Evolutionary conservation across 2,113 vertebrate species (phyloP), one percentile per base, ranked within the genome.

Genomic region (Beaufortia kweichowensis): DNA sequence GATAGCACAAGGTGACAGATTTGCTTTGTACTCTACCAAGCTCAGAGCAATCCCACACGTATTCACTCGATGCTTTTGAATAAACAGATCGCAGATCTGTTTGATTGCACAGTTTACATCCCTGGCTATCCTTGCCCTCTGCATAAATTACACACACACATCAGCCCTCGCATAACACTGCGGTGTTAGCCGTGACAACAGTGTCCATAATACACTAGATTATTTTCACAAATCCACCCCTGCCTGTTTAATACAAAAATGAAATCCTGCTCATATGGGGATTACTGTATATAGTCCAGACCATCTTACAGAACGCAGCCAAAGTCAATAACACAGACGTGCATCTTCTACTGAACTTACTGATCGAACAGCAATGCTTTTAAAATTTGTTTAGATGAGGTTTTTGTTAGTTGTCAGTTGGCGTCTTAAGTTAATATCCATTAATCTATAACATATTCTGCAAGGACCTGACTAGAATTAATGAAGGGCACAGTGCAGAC

Each of bases 201-300:
- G 15, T 72, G 55, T 28, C 69, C 69, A 63, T 69, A 71, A 62
- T 61, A 71, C 23, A 55, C 65, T 78, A 33, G 57, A 57, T 70
- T 78, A 61, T 70, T 70, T 70, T 31, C 48, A 75, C 43, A 75
- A 82, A 80, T 73, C 76, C 78, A 50, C 53, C 57, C 53, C 48
- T 78, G 53, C 57, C 5, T 61, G 69, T 76, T 55, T 71, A 79
- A 60, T 66, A 50, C 78, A 55, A 19, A n/a, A 59, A 56, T 55
- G n/a, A 65, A 79, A 76, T 80, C 60, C 21, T 33, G 71, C 77
- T 77, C 23, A 75, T 67, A 61, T 29, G 39, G 50, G 70, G 68
- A 10, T 35, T 78, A n/a, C n/a, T n/a, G n/a, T 74, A 65, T 57
- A 46, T 43, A 24, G 59, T 70, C 63, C 73, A 55, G 56, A 39